Base-by-base conservation (phyloP, 2,888 invertebrate species). In the Tipula unca region DNA sequence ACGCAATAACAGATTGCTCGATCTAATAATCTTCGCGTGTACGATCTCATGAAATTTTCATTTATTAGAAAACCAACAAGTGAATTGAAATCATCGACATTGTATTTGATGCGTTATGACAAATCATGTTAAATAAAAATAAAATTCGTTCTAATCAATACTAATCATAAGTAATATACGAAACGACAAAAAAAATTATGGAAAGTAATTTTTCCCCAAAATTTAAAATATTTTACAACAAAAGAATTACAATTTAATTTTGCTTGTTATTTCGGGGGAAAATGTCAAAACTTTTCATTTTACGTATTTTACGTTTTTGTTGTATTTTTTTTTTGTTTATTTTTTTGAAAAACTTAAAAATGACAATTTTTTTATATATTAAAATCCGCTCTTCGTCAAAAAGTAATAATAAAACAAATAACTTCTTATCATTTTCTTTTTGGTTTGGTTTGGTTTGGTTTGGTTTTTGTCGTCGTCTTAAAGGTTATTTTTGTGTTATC, bases 401-500 rank as follows among this genome's bases (percentile, higher is more conserved):
- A 69, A 69, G 69, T 69, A 69, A 69, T 69, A 69, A 69, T 69
- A 69, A 69, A 69, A 69, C 69, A 69, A 69, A 69, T 69, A 69
- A 69, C 69, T 69, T 69, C 69, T 69, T 69, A 25, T 25, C 25
- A 69, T 69, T 25, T 69, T 69, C 48, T 6, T 39, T 69, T 69
- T 48, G n/a, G n/a, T n/a, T n/a, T n/a, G n/a, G n/a, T 1, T 25
- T 69, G 25, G 25, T 69, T 25, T 69, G 69, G 69, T 69, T 25
- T 25, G 25, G 25, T 69, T 69, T 69, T 69, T 25, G 25, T 69
- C 69, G 10, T 25, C 69, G 69, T 69, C 13, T 69, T 69, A 69
- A 25, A 69, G 69, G 69, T 69, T 69, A 69, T 69, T 69, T 54
- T 69, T 69, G 25, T 69, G 20, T 25, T 69, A 25, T 4, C 25